Conservation (phyloP, 2,797 vertebrate species). For the Sciurus carolinensis region DNA sequence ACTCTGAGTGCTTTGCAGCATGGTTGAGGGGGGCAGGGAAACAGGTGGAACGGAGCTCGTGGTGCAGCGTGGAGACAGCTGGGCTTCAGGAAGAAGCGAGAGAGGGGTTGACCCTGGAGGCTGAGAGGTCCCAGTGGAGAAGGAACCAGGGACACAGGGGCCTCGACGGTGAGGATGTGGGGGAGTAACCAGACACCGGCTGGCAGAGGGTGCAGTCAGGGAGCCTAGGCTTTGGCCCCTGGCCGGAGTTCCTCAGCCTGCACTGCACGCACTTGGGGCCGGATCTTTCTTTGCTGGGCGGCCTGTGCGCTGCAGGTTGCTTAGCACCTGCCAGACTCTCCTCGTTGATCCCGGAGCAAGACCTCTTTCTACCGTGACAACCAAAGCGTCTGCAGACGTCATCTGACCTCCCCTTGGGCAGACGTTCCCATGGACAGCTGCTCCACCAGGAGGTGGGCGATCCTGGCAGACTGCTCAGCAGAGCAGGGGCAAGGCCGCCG, state of each 20-base stretch:
- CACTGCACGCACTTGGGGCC: not conserved
- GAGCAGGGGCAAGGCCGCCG: not conserved
- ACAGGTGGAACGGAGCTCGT: too few species aligned
- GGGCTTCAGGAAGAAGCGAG: not conserved
- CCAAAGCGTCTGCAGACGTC: not conserved
- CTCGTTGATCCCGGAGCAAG: not conserved
- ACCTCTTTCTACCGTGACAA: not conserved
- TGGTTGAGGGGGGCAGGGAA: rapidly evolving
- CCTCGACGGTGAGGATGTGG: too few species aligned
- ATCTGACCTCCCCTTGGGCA: too few species aligned
- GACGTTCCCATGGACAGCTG: too few species aligned
- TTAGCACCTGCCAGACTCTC: not conserved
- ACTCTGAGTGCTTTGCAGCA: not conserved
- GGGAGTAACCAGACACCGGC: not conserved
- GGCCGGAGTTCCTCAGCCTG: not conserved
- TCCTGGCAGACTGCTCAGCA: not conserved
- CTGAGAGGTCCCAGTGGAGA: too few species aligned
- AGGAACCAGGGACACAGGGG: rapidly evolving
- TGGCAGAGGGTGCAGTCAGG: rapidly evolving
- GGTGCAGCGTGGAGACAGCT: too few species aligned
- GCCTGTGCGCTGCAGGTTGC: not conserved
- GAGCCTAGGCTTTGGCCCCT: not conserved
- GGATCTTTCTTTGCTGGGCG: not conserved
- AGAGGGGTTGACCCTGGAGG: not conserved
- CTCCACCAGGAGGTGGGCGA: not conserved